Evolutionary conservation across 2,888 invertebrate species (phyloP).

Genomic region (Dryadula phaetusa): DNA sequence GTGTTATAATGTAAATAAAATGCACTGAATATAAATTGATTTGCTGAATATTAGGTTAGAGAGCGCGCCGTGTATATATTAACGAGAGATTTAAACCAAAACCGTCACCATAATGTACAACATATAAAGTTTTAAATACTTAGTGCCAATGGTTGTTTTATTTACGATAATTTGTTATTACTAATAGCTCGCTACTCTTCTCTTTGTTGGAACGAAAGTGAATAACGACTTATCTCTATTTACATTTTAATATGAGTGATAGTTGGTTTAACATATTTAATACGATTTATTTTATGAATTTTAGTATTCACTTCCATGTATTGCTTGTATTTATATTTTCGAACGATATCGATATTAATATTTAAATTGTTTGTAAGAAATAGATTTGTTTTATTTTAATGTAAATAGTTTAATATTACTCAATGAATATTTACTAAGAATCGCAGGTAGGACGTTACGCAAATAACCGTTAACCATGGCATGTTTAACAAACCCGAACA

Average conservation of each 20-base stretch:
- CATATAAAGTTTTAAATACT: constrained; percentile 56
- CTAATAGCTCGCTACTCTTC: constrained; percentile 10
- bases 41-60: constrained; percentile 43
- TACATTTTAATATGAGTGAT: constrained; percentile 16
- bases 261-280: constrained; percentile 11
- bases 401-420: constrained; percentile 33
- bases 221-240: neutral
- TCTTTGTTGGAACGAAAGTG: constrained; percentile 2
- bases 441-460: neutral
- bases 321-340: constrained; percentile 49
- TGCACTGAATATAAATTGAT: constrained; percentile 39
- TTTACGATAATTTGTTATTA: constrained; percentile 45
- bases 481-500: neutral
- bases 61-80: constrained; percentile 81
- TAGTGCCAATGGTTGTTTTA: constrained; percentile 75
- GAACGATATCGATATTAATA: constrained; percentile 36
- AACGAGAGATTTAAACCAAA: constrained; percentile 63
- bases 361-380: constrained; percentile 34
- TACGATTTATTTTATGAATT: constrained; percentile 14
- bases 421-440: constrained; percentile 18
- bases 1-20: constrained; percentile 60
- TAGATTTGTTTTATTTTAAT: constrained; percentile 22
- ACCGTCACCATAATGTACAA: constrained; percentile 80
- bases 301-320: constrained; percentile 16
- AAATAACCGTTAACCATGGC: neutral